phyloP scores from a whole-genome alignment of 2,888 invertebrate genomes.

The Xylota sylvarum region DNA sequence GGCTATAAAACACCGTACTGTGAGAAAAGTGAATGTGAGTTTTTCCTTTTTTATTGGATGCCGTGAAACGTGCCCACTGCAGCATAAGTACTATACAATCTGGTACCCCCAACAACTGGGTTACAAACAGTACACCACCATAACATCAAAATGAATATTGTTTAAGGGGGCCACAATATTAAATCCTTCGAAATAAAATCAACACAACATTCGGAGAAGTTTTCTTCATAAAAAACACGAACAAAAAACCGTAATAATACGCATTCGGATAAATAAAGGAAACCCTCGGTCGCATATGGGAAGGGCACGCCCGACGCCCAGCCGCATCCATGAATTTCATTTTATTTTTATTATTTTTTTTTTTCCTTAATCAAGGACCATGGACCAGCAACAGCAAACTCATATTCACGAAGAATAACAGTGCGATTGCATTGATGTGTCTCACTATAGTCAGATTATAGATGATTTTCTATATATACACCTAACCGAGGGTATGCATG shows the following conservation, averaged over 20 bases:
- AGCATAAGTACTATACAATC: slow-evolving; percentile 42
- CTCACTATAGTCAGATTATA: slow-evolving; percentile 25
- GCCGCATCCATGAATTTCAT: slow-evolving; percentile 24
- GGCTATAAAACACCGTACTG: slow-evolving; percentile 48
- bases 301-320: not conserved
- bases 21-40: slow-evolving; percentile 39
- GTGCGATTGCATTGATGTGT: slow-evolving; percentile 27
- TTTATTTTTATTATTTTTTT: slow-evolving; percentile 8
- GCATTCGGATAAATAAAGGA: not conserved
- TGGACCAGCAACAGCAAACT: slow-evolving; percentile 19
- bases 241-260: slow-evolving; percentile 26
- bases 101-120: slow-evolving; percentile 22
- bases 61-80: slow-evolving; percentile 41
- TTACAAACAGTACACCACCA: slow-evolving; percentile 34
- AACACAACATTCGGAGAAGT: slow-evolving; percentile 55
- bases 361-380: slow-evolving; percentile 48
- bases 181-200: slow-evolving; percentile 59
- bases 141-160: slow-evolving; percentile 60
- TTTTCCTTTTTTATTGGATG: slow-evolving; percentile 55
- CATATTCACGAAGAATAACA: slow-evolving; percentile 20
- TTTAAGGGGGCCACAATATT: slow-evolving; percentile 54
- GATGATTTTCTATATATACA: slow-evolving; percentile 20
- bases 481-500: not conserved
- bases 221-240: slow-evolving; percentile 18
- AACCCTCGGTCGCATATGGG: not conserved